Evolutionary conservation across 2,888 invertebrate species (phyloP), one percentile per base, ranked within the genome.

Genomic region (Kuschelorhynchus macadamiae): DNA sequence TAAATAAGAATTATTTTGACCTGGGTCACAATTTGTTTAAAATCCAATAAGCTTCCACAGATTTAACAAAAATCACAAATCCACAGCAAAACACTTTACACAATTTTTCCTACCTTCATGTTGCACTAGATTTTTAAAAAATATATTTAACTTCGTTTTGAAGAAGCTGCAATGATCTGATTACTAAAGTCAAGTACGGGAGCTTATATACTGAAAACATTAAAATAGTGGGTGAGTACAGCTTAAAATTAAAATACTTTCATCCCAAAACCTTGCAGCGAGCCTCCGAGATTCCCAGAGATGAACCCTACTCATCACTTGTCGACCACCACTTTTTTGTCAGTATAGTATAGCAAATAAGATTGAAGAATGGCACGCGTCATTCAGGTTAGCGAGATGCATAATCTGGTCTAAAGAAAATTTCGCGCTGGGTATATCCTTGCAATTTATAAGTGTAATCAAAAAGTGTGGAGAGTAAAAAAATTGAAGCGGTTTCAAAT

Each of bases 211-310:
- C 76, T 73, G 57, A 64, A 75, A 77, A 76, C 61, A 66, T 62
- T 69, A 60, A 75, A 70, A 79, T 78, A 79, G 78, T 79, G 80
- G 80, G 81, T 81, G 80, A 64, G 47, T 74, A 76, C 72, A 75
- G 75, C 75, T 74, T 76, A 76, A 76, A 78, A 79, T 76, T 79
- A 76, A 74, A 78, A 78, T 71, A 80, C 80, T 80, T 80, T 80
- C 80, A 80, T 80, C 78, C 79, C 79, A 78, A 80, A 80, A 80
- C 80, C 79, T 78, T 79, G 79, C 76, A 68, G 69, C 71, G 67
- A 72, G 76, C 75, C 77, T 76, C 76, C 76, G 74, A 76, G 67
- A 56, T 52, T 30, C 52, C 32, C 49, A 56, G 56, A 56, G 42
- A 64, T 55, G 56, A 57, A 64, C 56, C 46, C 49, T 49, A 64